Evolutionary conservation across 2,888 invertebrate genomes (phyloP), one percentile per base, ranked within the genome.

Genomic region (Malthinus seriepunctatus): DNA sequence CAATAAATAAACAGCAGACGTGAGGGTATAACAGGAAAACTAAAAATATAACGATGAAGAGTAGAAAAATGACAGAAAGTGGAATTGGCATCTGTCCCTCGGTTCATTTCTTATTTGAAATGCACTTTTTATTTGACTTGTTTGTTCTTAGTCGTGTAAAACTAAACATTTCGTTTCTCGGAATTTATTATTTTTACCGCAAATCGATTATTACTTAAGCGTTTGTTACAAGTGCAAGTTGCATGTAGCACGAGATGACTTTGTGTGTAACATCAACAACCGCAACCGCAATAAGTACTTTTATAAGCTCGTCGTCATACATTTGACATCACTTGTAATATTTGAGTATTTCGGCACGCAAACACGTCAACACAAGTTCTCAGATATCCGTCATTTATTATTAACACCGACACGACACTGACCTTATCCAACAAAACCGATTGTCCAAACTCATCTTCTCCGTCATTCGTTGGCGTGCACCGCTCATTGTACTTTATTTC

Each of bases 1-100:
- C 69, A 68, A 72, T 73, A 73, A 73, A 73, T 73, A 73, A 71
- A 69, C 69, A 67, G 67, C 63, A 64, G 65, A 67, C 67, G 66
- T 63, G 65, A 65, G 65, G 63, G 65, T 63, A 23, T 23, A 60
- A 62, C 62, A 64, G 63, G 65, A 64, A 62, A 59, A 62, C 62
- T 57, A 62, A 62, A 62, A 65, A 65, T 65, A 65, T 63, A 59
- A 59, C 65, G 63, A 65, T 64, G 65, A 64, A 64, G 63, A 65
- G 63, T 60, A 56, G 61, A 60, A 51, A 60, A 65, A 63, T 64
- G 65, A 65, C 63, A 63, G 62, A 62, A 64, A 64, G 63, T 64
- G 58, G 64, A 64, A 64, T 66, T 66, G 66, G 63, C 62, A 63
- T 60, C 52, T 56, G 60, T 56, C 60, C 56, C 60, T 60, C 46